Conservation (phyloP, 1,140 invertebrate species). For the Hyles vespertilio region DNA sequence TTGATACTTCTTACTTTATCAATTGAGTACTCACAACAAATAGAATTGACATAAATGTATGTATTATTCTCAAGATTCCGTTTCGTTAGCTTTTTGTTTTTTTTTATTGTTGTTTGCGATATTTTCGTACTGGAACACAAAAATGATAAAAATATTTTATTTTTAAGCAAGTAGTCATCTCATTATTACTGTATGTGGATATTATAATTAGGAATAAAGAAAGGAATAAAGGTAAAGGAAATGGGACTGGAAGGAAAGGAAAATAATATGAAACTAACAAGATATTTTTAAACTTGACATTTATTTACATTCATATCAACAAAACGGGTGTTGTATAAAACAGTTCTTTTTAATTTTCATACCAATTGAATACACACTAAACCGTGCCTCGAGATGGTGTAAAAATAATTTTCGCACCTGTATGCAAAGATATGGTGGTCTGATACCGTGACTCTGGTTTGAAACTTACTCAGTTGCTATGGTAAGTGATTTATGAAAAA, state of each 20-base stretch:
- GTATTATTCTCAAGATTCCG: too few species aligned
- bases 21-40: too few species aligned
- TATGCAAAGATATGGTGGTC: constrained; percentile 42
- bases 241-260: not conserved
- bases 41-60: too few species aligned
- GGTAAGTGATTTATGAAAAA: too few species aligned
- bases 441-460: constrained; percentile 49
- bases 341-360: constrained; percentile 65
- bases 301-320: constrained; percentile 78
- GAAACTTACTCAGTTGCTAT: too few species aligned
- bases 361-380: constrained; percentile 62
- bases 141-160: too few species aligned
- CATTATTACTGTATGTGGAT: too few species aligned
- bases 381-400: constrained; percentile 62
- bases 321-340: constrained; percentile 77
- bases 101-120: too few species aligned
- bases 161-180: too few species aligned
- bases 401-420: constrained; percentile 61
- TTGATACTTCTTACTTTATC: too few species aligned
- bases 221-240: not conserved
- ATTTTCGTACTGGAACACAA: too few species aligned
- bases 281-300: constrained; percentile 70
- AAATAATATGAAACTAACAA: constrained; percentile 27
- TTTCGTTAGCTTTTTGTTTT: too few species aligned
- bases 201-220: not conserved